Percentiles rank a stretch among this genome's conserved stretches.
These are phyloP conservation scores for Macrochelys suwanniensis DNA, from an alignment of 2,797 vertebrate genomes.

Conservation along the genomic window DNA sequence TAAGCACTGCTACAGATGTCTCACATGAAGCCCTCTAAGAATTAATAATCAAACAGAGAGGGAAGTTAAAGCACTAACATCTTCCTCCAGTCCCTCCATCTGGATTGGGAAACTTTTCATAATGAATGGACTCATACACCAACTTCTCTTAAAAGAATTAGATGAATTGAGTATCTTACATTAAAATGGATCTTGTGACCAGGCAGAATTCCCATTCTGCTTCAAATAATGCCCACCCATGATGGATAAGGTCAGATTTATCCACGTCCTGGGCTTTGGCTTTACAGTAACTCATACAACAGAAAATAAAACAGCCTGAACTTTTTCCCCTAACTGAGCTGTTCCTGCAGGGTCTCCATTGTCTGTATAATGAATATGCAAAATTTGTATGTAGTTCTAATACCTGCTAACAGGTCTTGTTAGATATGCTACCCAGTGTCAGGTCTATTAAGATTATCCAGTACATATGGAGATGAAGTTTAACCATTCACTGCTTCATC, in stretches of 20 bases:
- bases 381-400: background rate
- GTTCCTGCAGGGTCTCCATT: background rate
- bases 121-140: background rate
- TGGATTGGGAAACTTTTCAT: constrained; percentile 38
- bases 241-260: background rate
- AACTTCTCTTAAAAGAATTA: constrained; percentile 71
- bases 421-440: background rate
- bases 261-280: constrained; percentile 25
- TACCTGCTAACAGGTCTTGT: background rate
- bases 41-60: constrained; percentile 58
- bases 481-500: background rate
- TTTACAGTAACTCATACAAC: constrained; percentile 18
- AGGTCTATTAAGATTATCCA: background rate
- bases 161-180: constrained; percentile 58
- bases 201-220: constrained; percentile 22
- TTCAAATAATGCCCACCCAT: constrained; percentile 57
- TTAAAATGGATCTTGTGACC: constrained; percentile 65
- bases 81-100: constrained; percentile 59
- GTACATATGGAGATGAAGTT: background rate
- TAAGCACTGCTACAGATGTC: background rate
- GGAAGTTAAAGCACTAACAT: constrained; percentile 29
- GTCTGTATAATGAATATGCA: background rate
- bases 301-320: background rate
- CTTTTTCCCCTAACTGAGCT: background rate
- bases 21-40: constrained; percentile 3